These are phyloP conservation scores for Artibeus jamaicensis DNA, from an alignment of 2,797 vertebrate species.

Conservation along the genomic window DNA sequence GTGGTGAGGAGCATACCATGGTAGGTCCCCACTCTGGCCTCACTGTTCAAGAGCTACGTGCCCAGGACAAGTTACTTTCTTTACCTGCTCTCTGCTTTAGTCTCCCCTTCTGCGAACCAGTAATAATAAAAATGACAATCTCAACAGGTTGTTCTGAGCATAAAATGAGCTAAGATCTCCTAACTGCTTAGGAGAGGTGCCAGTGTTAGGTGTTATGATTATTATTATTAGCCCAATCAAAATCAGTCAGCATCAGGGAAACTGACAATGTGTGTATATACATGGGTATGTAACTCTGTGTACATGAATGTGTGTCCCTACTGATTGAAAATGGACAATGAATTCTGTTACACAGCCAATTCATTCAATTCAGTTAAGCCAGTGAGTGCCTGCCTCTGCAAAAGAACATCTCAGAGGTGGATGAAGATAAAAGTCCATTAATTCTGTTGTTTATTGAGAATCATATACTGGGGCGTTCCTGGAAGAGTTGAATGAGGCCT, in stretches of 20 bases:
- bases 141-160: background rate
- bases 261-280: background rate
- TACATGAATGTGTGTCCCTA: background rate
- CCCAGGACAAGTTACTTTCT: background rate
- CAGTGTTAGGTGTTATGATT: background rate
- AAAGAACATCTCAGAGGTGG: background rate
- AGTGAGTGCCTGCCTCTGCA: background rate
- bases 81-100: background rate
- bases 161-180: background rate
- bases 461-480: background rate
- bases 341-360: background rate
- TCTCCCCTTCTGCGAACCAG: background rate
- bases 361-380: background rate
- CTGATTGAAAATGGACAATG: background rate
- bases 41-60: rapidly evolving
- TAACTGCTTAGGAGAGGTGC: background rate
- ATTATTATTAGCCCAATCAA: background rate
- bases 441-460: background rate
- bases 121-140: background rate
- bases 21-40: too few species aligned
- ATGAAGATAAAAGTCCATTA: background rate
- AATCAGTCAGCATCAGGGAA: background rate
- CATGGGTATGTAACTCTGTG: background rate
- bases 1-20: background rate
- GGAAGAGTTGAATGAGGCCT: background rate